Base-by-base conservation (phyloP, 2,888 invertebrate genomes). In the Drosophila niveifrons region DNA sequence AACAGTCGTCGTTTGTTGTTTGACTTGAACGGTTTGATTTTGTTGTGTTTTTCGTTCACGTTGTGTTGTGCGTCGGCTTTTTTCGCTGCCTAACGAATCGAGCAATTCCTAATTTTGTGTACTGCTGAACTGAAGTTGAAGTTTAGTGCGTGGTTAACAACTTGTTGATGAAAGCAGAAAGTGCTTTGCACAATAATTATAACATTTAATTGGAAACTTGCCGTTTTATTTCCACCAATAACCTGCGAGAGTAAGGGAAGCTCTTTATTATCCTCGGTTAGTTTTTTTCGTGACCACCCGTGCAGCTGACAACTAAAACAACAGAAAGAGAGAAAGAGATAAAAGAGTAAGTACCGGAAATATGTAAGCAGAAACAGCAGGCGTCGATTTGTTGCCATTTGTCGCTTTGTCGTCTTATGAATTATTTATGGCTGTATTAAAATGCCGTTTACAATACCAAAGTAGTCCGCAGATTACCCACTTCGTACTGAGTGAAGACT, bases 261-360 rank as follows among this genome's bases (percentile, higher is more conserved):
- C 39, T 61, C 0, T 41, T 23, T 41, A 44, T 31, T 46, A 10
- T 41, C 43, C 9, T 61, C 29, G 41, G 15, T 15, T 18, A 18
- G 36, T n/a, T 36, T 11, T 9, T 36, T 29, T 13, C 47, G 73
- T 62, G 78, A 46, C 78, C 78, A 78, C 78, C 77, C 77, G 67
- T 72, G 61, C 78, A 78, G 73, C 44, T 56, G 73, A 52, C 57
- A 31, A 34, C 53, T 23, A 6, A 23, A 46, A 58, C 36, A 28
- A 57, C 50, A 56, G 31, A 10, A 0, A 31, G 36, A 36, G 36
- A 36, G 34, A 34, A 11, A 34, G 11, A 34, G 36, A 23, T 23
- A 23, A 23, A 81, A 83, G 59, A 64, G 80, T 80, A 81, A 84
- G 83, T 87, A 84, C 83, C 83, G 83, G 83, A 89, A 89, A 66